Evolutionary conservation across 2,888 invertebrate species (phyloP), one percentile per base, ranked within the genome.

Genomic region (Eustalomyia histrio): DNA sequence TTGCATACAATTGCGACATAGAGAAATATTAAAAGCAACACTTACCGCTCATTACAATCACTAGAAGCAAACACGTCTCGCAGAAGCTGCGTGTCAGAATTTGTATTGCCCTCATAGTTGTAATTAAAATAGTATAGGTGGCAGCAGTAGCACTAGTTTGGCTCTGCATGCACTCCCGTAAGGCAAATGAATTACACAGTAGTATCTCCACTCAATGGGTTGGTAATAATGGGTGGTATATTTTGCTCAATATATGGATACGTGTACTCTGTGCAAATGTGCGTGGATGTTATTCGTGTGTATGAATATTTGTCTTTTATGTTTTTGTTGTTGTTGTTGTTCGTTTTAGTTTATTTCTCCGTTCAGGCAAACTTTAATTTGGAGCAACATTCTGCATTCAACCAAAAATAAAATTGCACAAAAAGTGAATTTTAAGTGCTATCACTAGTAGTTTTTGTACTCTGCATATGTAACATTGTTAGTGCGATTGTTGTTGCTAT

Each of bases 11-110:
- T 21, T 21, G 21, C 21, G 21, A 29, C 7, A 29, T 29, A 29
- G 7, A 29, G 7, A 29, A 29, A 29, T 29, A 6, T 29, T 6
- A 47, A 69, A 74, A 63, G 18, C 29, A 53, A 73, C 76, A 87
- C 88, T 88, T 87, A 88, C 88, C 88, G 86, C 87, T 87, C 84
- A 88, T 86, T 72, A 86, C 84, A 85, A 87, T 84, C 84, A 87
- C 84, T 60, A 86, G 83, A 79, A 88, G 83, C 84, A 85, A 82
- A 87, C 87, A 86, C 39, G 85, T 85, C 82, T 86, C 84, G 83
- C 85, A 84, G 80, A 85, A 85, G 55, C 74, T 75, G 72, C 79
- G 71, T 71, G 78, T 80, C 72, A 73, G 67, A 55, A 68, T 68
- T 55, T 76, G 78, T 68, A 69, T 60, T 79, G 73, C 47, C 79